Conservation (phyloP, 2,797 vertebrate species). For the Hemibagrus guttatus region DNA sequence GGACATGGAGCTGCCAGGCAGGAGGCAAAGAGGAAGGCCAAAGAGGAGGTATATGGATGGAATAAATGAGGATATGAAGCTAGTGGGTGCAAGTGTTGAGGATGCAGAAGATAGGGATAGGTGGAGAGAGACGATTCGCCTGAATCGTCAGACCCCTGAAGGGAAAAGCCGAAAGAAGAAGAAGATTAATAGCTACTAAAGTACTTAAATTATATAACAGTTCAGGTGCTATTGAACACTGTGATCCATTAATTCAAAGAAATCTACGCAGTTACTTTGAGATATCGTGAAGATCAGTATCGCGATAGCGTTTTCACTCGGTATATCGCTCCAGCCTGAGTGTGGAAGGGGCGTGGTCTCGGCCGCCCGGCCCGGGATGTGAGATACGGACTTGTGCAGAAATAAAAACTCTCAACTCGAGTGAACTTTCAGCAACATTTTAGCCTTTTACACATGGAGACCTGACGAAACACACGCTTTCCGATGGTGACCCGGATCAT, state of each 20-base stretch:
- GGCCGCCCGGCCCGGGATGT: slow-evolving; percentile 12
- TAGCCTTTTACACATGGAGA: slow-evolving; percentile 56
- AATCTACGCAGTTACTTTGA: neutral
- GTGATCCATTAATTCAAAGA: neutral
- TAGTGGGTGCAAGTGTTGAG: no score
- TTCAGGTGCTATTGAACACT: neutral
- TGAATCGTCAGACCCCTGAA: no score
- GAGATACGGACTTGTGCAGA: slow-evolving; percentile 5
- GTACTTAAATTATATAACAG: neutral
- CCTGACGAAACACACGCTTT: slow-evolving; percentile 51
- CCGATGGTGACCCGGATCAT: slow-evolving; percentile 72
- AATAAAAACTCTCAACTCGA: slow-evolving; percentile 53
- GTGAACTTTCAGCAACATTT: slow-evolving; percentile 31
- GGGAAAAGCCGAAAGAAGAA: no score
- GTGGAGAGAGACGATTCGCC: no score
- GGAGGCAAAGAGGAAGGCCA: no score
- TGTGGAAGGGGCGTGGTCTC: slow-evolving; percentile 19
- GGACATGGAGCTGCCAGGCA: no score
- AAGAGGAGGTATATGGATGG: no score
- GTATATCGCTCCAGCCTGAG: neutral
- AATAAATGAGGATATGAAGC: no score
- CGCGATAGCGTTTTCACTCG: neutral
- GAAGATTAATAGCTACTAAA: neutral
- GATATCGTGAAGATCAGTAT: neutral
- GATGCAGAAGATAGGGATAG: no score